phyloP scores from a whole-genome alignment of 2,113 vertebrate species.

The Scytalopus superciliaris region DNA sequence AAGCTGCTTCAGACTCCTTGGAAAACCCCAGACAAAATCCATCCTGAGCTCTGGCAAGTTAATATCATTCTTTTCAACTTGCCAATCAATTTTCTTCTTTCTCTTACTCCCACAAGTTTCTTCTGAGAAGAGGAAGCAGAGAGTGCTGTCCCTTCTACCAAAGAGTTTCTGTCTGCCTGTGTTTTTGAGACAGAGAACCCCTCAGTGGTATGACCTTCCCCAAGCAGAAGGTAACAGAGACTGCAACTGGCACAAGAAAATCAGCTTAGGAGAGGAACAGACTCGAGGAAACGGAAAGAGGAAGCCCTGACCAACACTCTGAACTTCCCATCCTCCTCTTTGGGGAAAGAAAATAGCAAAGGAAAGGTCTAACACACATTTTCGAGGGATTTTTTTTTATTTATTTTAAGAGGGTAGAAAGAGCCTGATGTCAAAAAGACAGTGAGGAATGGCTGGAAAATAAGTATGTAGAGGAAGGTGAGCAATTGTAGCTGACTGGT shows the following conservation, averaged over 20 bases:
- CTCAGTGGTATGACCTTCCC: neutral
- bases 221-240: neutral
- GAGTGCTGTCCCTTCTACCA: neutral
- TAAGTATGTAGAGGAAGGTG: neutral
- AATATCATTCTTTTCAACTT: neutral
- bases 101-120: neutral
- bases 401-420: neutral
- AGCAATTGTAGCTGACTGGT: neutral
- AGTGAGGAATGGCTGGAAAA: neutral
- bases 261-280: fast-evolving
- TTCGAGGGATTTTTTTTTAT: neutral
- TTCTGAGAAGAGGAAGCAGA: neutral
- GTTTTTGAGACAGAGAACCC: neutral
- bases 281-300: neutral
- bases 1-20: neutral
- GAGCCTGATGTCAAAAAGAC: neutral
- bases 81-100: neutral
- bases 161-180: neutral
- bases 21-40: neutral
- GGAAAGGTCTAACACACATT: neutral
- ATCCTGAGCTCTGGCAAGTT: neutral
- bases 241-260: neutral
- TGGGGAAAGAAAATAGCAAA: neutral
- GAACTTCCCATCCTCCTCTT: neutral
- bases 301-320: neutral